phyloP scores from a whole-genome alignment of 2,888 invertebrate species.

The Cataglyphis livida region DNA sequence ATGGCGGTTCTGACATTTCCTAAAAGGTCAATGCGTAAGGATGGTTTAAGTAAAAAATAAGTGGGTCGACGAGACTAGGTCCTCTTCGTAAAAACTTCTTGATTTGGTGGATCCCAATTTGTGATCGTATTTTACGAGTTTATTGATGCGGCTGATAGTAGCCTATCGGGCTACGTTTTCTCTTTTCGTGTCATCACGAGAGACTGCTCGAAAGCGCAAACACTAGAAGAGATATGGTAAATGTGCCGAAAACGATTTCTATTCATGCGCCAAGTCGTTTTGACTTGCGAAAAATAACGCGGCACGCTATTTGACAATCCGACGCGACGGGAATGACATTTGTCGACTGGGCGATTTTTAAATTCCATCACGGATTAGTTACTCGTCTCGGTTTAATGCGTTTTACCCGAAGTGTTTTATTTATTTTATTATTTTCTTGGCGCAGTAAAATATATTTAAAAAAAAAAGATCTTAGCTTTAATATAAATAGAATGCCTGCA shows the following conservation, averaged over 20 bases:
- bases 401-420: slow-evolving; percentile 15
- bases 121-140: slow-evolving; percentile 36
- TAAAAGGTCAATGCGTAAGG: not conserved
- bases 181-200: not conserved
- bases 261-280: slow-evolving; percentile 35
- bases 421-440: not conserved
- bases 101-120: slow-evolving; percentile 27
- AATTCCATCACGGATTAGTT: not conserved
- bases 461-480: not conserved
- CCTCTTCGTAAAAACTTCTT: not conserved
- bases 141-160: not conserved
- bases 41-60: slow-evolving; percentile 17
- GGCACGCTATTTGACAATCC: slow-evolving; percentile 28
- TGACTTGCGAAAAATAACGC: slow-evolving; percentile 48
- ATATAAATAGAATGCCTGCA: not conserved
- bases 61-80: not conserved
- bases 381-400: not conserved
- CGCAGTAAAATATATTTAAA: not conserved
- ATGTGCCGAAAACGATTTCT: slow-evolving; percentile 43
- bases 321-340: not conserved
- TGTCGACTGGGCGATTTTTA: slow-evolving; percentile 2
- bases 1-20: not conserved
- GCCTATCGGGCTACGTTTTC: not conserved
- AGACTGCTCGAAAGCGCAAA: not conserved
- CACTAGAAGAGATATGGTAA: slow-evolving; percentile 18